These are phyloP conservation scores for Paedocypris sp. DNA, from an alignment of 2,113 vertebrate genomes.

Conservation along the genomic window DNA sequence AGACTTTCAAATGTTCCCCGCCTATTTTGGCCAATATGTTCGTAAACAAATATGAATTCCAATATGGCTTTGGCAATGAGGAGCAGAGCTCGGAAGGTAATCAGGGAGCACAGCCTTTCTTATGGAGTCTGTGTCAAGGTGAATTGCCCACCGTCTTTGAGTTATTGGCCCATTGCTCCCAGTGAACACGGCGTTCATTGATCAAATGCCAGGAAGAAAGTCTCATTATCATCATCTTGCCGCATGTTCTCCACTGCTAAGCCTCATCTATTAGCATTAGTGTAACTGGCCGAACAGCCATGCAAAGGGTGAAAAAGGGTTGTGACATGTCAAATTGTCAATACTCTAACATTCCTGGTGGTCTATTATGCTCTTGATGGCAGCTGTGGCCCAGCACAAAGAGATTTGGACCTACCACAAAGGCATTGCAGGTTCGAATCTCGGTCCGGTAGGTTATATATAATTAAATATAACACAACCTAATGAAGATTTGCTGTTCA, in stretches of 20 bases:
- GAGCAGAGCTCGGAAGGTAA: constrained; percentile 37
- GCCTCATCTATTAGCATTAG: constrained; percentile 56
- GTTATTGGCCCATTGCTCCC: constrained; percentile 47
- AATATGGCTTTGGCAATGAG: constrained; percentile 30
- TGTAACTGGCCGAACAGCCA: constrained; percentile 29
- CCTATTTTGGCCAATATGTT: constrained; percentile 23
- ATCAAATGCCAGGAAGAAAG: constrained; percentile 58
- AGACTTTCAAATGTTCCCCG: constrained; percentile 24
- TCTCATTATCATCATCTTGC: constrained; percentile 55
- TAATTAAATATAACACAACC: too few relatives aligned
- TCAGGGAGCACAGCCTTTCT: constrained; percentile 44
- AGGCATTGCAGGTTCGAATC: too few relatives aligned
- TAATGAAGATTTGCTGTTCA: too few relatives aligned
- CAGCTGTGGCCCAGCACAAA: too few relatives aligned
- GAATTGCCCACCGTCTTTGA: constrained; percentile 41
- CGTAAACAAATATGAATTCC: constrained; percentile 35
- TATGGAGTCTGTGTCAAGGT: constrained; percentile 24
- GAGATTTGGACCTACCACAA: not conserved
- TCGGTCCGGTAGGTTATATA: too few relatives aligned
- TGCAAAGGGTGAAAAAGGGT: constrained; percentile 48
- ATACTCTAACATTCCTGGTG: constrained; percentile 22
- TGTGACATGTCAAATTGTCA: constrained; percentile 41
- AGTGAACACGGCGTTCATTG: constrained; percentile 61
- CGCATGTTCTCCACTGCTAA: constrained; percentile 41
- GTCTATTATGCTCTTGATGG: constrained; percentile 7